Base-by-base conservation (phyloP, 2,113 vertebrate species). In the Saguinus midas region DNA sequence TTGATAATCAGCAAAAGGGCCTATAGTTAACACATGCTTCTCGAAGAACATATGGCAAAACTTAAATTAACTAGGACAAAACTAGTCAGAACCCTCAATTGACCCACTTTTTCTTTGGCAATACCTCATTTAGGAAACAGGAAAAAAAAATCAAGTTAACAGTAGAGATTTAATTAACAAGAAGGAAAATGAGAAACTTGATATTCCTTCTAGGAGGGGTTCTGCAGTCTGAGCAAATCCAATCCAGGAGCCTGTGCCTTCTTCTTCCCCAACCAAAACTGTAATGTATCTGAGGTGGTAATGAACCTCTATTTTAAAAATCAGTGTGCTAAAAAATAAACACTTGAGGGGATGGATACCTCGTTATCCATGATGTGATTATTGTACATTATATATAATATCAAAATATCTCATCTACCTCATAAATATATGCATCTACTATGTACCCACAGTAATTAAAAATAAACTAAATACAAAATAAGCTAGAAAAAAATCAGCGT, bases 61-160 rank as follows among this genome's bases (percentile, higher is more conserved):
- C 91, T 87, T 96, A 97, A 97, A 96, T 96, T 96, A 98, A 97
- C 94, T 95, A 94, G 90, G 96, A 96, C 83, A n/a, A 95, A 95
- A 92, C 96, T 96, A 83, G 78, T 96, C 45, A 97, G 96, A 95
- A 87, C 87, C 48, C 90, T 96, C 94, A 72, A 86, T 29, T 98
- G 97, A 96, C 95, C 92, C 85, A 96, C 55, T 98, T 97, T 96
- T 90, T 87, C 86, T 92, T 83, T 43, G 87, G 94, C 64, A 87
- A 88, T 70, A 73, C 25, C 64, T 95, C 78, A 87, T 90, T 96
- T 96, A 96, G 85, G 66, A 97, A 96, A 95, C 35, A 88, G 18
- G 27, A 40, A 29, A 52, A 68, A 64, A 87, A 37, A 94, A 92
- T 84, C 64, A 79, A 78, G 70, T 87, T 92, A 94, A 73, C 78